Base-by-base conservation (phyloP, 2,113 vertebrate genomes). In the Paratilapia polleni region DNA sequence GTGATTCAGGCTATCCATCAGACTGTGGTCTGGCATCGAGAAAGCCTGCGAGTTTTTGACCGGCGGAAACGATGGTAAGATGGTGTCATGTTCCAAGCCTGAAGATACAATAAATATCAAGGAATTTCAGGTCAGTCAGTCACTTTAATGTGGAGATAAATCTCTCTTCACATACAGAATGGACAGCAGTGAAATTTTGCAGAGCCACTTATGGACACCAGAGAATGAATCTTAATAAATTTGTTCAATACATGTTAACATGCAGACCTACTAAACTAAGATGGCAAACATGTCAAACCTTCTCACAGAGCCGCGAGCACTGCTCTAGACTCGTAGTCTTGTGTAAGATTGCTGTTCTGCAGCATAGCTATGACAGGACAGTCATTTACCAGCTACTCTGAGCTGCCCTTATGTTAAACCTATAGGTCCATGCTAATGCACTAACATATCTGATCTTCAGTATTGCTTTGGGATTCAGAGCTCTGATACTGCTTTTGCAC, bases 21-120 rank as follows among this genome's bases (percentile, higher is more conserved):
- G 73, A 34, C 78, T 87, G 6, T 75, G 3, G 75, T 83, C 66
- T 1, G 94, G 92, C 19, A 92, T 77, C 0, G 91, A 95, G 15
- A 89, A 90, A 1, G 60, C 82, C 58, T 62, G 47, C 0, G 24
- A 3, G 14, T 26, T 8, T 0, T 47, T 36, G 80, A 24, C 31
- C 1, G 56, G 14, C 11, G 38, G 19, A 8, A 26, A 19, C 8
- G 22, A 43, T 0, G 8, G 1, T 1, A n/a, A 60, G 17, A 22
- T 41, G 28, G 70, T 5, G 4, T 58, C 38, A 19, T 20, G 80
- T 81, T 20, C 12, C 24, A 10, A 24, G 19, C 54, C 3, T 56
- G 11, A 56, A n/a, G 22, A 74, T 2, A 15, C 11, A 34, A 31
- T 6, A 75, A 31, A 28, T 52, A 17, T 49, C 15, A 70, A 13